A percentile compares a stretch with the other conserved stretches of the same genome.
These are phyloP conservation scores for Nothobranchius furzeri DNA, from an alignment of 2,113 vertebrate genomes.

Conservation along the genomic window DNA sequence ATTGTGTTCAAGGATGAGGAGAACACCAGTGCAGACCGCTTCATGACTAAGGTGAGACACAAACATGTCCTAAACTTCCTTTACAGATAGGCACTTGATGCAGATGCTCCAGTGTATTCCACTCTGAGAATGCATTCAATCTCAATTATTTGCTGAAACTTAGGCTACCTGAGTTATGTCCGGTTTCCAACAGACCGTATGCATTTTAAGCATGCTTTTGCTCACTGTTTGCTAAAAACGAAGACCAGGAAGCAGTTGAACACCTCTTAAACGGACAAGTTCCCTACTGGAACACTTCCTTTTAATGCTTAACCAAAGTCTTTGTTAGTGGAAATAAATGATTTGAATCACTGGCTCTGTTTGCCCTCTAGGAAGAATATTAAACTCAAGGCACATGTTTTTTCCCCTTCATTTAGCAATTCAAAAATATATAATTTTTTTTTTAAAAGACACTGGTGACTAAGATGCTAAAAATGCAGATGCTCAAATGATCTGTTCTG, in stretches of 20 bases:
- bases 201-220: slow-evolving; percentile 46
- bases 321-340: slow-evolving; percentile 68
- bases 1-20: slow-evolving; percentile 99
- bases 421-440: no score
- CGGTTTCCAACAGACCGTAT: slow-evolving; percentile 26
- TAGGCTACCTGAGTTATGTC: slow-evolving; percentile 13
- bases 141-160: slow-evolving; percentile 25
- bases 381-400: not conserved
- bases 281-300: slow-evolving; percentile 54
- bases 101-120: not conserved
- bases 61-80: not conserved
- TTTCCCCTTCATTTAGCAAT: no score
- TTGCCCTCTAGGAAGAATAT: slow-evolving; percentile 26
- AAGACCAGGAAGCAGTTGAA: slow-evolving; percentile 68
- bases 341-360: slow-evolving; percentile 50
- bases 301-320: slow-evolving; percentile 77
- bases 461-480: not conserved
- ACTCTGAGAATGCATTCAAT: slow-evolving; percentile 15
- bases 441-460: no score
- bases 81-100: not conserved
- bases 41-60: slow-evolving; percentile 94
- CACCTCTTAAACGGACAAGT: slow-evolving; percentile 47
- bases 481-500: not conserved
- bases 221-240: slow-evolving; percentile 40
- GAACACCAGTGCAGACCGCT: slow-evolving; percentile 93